Percentiles rank a stretch among this genome's conserved stretches.
Conservation (phyloP, 2,797 vertebrate genomes). For the Melanotaenia pygmaea region DNA sequence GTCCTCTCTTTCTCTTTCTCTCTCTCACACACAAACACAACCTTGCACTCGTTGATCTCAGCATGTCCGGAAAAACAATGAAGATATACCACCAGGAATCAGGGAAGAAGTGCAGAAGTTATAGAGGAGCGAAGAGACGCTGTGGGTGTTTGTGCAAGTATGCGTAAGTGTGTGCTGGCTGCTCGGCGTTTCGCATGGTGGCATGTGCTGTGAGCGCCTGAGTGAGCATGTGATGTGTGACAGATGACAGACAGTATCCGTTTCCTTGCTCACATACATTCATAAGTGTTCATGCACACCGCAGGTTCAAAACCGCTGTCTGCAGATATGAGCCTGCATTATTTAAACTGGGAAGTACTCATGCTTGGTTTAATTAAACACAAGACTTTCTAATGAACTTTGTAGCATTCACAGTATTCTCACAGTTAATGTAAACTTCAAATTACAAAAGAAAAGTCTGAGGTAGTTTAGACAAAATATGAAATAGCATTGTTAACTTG, state of each 20-base stretch:
- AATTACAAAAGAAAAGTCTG: constrained; percentile 1
- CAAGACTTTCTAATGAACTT: neutral
- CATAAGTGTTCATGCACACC: constrained; percentile 13
- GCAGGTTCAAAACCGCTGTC: constrained; percentile 1
- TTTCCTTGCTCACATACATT: constrained; percentile 49
- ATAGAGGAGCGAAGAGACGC: neutral
- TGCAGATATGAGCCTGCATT: constrained; percentile 7
- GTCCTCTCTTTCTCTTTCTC: neutral
- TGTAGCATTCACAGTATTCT: neutral
- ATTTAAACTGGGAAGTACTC: neutral
- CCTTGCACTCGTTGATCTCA: constrained; percentile 39
- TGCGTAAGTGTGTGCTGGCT: constrained; percentile 28
- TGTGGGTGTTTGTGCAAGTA: constrained; percentile 15
- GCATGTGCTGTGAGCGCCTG: constrained; percentile 45
- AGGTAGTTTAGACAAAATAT: neutral
- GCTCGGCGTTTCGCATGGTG: constrained; percentile 53
- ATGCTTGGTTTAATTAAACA: neutral
- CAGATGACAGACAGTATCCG: constrained; percentile 71
- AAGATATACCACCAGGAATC: constrained; percentile 28
- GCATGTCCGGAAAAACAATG: constrained; percentile 49
- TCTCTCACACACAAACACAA: constrained; percentile 15
- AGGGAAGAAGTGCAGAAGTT: constrained; percentile 16
- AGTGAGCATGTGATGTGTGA: constrained; percentile 73
- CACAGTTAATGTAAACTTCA: neutral
- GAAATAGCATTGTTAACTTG: neutral